Conservation (phyloP, 2,113 vertebrate genomes). For the Serinus canaria region DNA sequence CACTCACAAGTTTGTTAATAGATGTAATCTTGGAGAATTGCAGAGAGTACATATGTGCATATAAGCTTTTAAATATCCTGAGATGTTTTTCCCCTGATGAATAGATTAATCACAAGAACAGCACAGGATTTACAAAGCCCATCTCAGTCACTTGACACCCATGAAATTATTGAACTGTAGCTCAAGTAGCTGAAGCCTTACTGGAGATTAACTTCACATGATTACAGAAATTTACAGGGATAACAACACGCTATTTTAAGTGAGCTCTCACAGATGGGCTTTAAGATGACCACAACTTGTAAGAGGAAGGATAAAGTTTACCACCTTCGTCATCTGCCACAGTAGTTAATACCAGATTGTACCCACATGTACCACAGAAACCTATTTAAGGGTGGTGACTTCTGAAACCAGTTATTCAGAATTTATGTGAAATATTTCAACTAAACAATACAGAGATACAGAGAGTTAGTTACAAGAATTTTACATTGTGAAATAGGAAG, state of each 20-base stretch:
- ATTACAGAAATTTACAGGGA: slow-evolving; percentile 21
- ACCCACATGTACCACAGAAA: neutral
- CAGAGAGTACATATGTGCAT: neutral
- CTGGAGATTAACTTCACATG: neutral
- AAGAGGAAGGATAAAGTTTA: neutral
- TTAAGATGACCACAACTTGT: neutral
- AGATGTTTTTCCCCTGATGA: neutral
- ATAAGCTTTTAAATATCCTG: neutral
- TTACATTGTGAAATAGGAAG: neutral
- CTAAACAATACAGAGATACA: neutral
- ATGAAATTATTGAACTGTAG: slow-evolving; percentile 1
- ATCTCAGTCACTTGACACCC: neutral
- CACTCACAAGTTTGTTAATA: neutral
- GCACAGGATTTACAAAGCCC: slow-evolving; percentile 3
- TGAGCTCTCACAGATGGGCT: slow-evolving; percentile 1
- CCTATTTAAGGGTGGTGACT: neutral
- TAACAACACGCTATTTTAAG: neutral
- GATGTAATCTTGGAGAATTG: neutral
- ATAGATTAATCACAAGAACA: neutral
- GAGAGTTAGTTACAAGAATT: neutral
- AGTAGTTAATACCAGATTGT: neutral
- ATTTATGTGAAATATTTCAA: neutral
- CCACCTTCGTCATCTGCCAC: neutral
- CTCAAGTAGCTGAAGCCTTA: neutral
- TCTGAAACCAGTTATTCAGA: neutral